Evolutionary conservation across 2,888 invertebrate genomes (phyloP).

Genomic region (Marasmarcha lunaedactyla): DNA sequence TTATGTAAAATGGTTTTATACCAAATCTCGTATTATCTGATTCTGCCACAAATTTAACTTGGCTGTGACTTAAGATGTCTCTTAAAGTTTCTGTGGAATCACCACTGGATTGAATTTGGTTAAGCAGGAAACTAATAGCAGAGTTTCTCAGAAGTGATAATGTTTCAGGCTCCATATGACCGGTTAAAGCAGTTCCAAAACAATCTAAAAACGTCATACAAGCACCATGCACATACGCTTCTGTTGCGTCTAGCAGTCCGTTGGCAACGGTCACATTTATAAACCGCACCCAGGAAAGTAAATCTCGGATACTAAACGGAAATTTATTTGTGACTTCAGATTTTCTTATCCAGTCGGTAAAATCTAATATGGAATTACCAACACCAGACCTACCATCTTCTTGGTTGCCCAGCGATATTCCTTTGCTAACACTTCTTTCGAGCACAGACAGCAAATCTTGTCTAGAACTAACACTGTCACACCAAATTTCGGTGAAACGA

Average conservation of each 20-base stretch:
- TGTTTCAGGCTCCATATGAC: conserved; percentile 73
- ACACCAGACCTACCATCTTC: conserved; percentile 69
- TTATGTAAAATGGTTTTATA: conserved; percentile 82
- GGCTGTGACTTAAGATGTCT: conserved; percentile 40
- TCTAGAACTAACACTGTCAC: conserved; percentile 79
- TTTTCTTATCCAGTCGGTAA: conserved; percentile 80
- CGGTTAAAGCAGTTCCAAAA: conserved; percentile 85
- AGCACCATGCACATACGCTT: conserved; percentile 90
- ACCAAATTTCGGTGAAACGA: conserved; percentile 99
- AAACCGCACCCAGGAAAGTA: conserved; percentile 93
- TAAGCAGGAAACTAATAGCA: conserved; percentile 69
- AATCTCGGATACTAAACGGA: conserved; percentile 90
- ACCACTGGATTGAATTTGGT: conserved; percentile 58
- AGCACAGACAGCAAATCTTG: conserved; percentile 85
- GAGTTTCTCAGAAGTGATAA: conserved; percentile 50
- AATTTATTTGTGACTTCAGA: conserved; percentile 82
- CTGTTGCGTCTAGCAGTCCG: conserved; percentile 53
- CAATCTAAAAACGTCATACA: conserved; percentile 92
- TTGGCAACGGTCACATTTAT: conserved; percentile 75
- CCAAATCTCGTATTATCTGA: conserved; percentile 69
- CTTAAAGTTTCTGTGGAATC: conserved; percentile 35
- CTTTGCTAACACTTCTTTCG: conserved; percentile 77
- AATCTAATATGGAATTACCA: conserved; percentile 80
- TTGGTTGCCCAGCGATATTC: conserved; percentile 65
- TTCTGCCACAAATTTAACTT: conserved; percentile 38